Conservation (phyloP, 1,140 invertebrate genomes). For the Drosophila kanapiae region DNA sequence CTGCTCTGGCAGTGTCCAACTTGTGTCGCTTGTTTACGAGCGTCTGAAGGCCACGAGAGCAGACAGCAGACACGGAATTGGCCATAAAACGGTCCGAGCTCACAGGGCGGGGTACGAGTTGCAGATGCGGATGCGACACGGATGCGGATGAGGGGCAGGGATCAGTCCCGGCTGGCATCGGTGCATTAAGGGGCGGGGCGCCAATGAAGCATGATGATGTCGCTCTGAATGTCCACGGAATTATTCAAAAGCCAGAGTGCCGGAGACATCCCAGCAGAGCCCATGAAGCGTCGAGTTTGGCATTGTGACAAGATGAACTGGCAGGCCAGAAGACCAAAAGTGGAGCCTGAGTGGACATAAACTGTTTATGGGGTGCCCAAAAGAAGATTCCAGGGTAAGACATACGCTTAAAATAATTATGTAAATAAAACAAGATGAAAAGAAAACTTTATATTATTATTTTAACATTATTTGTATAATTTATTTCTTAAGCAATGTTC, state of each 20-base stretch:
- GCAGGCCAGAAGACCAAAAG: neutral
- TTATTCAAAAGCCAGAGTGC: slow-evolving; percentile 43
- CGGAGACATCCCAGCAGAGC: neutral
- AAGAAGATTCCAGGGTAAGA: neutral
- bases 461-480: no score
- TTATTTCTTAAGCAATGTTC: neutral
- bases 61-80: slow-evolving; percentile 57
- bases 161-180: slow-evolving; percentile 25
- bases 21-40: slow-evolving; percentile 73
- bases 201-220: slow-evolving; percentile 54
- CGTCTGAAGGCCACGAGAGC: slow-evolving; percentile 74
- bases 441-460: no score
- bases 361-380: slow-evolving; percentile 6
- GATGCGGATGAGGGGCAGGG: neutral
- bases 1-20: slow-evolving; percentile 45
- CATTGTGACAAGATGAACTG: slow-evolving; percentile 50
- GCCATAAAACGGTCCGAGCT: slow-evolving; percentile 52
- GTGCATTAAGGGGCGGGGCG: slow-evolving; percentile 30
- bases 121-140: slow-evolving; percentile 21
- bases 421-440: neutral
- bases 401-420: neutral
- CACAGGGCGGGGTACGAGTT: slow-evolving; percentile 29
- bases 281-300: slow-evolving; percentile 34
- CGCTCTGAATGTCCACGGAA: slow-evolving; percentile 42
- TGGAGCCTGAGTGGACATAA: slow-evolving; percentile 9